Evolutionary conservation across 2,888 invertebrate genomes (phyloP).

Genomic region (Aethes cnicana): DNA sequence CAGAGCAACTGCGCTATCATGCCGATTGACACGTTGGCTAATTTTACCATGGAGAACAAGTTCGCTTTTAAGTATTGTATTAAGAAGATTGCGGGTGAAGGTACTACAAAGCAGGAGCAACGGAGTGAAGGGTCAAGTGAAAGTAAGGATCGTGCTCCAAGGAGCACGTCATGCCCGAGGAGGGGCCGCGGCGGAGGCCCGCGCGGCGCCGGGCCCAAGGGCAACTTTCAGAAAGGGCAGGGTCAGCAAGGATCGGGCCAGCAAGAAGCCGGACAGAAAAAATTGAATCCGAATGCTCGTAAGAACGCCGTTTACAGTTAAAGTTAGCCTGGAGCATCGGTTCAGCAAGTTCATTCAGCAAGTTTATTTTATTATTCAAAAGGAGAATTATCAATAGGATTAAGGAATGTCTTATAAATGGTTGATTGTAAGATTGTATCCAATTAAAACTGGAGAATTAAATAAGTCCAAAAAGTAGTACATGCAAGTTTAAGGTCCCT

Average conservation of each 20-base stretch:
- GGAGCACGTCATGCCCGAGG: slow-evolving; percentile 26
- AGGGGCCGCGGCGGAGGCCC: slow-evolving; percentile 33
- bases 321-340: no score
- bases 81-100: slow-evolving; percentile 47
- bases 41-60: slow-evolving; percentile 59
- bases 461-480: no score
- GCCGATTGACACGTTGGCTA: slow-evolving; percentile 53
- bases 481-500: no score
- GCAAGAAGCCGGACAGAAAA: slow-evolving; percentile 37
- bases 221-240: slow-evolving; percentile 28
- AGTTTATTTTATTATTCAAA: no score
- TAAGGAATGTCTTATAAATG: no score
- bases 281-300: neutral
- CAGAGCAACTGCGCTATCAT: slow-evolving; percentile 61
- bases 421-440: no score
- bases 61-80: slow-evolving; percentile 61
- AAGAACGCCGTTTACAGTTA: no score
- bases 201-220: slow-evolving; percentile 35
- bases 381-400: no score
- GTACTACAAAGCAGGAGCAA: slow-evolving; percentile 40
- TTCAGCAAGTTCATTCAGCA: no score
- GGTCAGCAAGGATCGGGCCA: slow-evolving; percentile 41
- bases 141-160: slow-evolving; percentile 31
- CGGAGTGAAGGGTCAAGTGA: no score
- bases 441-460: no score